Base-by-base conservation (phyloP, 2,888 invertebrate genomes). In the Deladenus siricidicola region DNA sequence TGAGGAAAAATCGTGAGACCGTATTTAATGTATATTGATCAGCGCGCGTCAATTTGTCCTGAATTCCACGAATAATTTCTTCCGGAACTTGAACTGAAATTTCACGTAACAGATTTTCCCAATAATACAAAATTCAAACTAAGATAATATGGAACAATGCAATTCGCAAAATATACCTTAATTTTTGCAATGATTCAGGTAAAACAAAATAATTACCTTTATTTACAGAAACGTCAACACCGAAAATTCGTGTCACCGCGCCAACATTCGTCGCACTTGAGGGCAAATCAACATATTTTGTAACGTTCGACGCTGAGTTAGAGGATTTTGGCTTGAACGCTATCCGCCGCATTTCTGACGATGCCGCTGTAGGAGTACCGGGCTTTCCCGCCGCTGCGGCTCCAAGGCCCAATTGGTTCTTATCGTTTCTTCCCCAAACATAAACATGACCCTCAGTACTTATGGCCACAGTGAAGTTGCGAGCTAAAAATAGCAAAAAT, bases 401-500 rank as follows among this genome's bases (percentile, higher is more conserved):
- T 10, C 58, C 57, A 19, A 61, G 19, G 17, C 68, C 68, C 26
- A 68, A 56, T 51, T 76, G 75, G 6, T 62, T 64, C 34, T 68
- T 65, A 49, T 75, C 76, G 60, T 75, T 75, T 52, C 69, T 63
- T 19, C 75, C 75, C 74, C 74, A 75, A 6, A 66, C 65, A 58
- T 65, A 74, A 8, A 70, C 61, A 4, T 58, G 39, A 30, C 74
- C 74, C 30, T 68, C 68, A 1, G 49, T 50, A 10, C 69, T 66
- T 19, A 70, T 56, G 19, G 63, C 75, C n/a, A 72, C 55, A 8
- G 74, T 69, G 29, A 70, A 65, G 50, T 71, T 71, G 21, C 73
- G 70, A 10, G 74, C 73, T 73, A 57, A 62, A 67, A 66, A 50
- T 17, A n/a, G n/a, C n/a, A n/a, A n/a, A n/a, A n/a, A n/a, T n/a